These are phyloP conservation scores for Heliconius ethilla DNA, from an alignment of 2,888 invertebrate genomes.

Conservation along the genomic window DNA sequence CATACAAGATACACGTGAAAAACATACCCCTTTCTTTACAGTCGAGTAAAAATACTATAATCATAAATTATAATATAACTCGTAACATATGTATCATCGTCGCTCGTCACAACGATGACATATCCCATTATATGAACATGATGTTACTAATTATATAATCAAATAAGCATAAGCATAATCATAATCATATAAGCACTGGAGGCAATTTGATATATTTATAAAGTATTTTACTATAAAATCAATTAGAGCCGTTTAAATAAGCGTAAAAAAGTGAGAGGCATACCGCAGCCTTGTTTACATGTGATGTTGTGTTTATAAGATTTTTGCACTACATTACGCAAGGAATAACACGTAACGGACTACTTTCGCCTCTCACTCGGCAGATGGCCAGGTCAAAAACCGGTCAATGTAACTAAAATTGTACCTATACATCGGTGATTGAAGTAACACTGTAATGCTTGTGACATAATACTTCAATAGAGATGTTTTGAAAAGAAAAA, in stretches of 20 bases:
- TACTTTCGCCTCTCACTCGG: slow-evolving; percentile 68
- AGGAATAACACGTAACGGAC: slow-evolving; percentile 52
- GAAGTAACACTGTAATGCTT: slow-evolving; percentile 40
- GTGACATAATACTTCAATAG: slow-evolving; percentile 29
- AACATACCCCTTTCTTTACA: too few species aligned
- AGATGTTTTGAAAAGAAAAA: slow-evolving; percentile 4
- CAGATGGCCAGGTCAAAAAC: slow-evolving; percentile 56
- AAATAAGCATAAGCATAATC: not conserved
- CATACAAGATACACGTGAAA: too few species aligned
- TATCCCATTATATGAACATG: not conserved
- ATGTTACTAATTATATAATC: slow-evolving; percentile 6
- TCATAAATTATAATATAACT: too few species aligned
- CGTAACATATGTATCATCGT: not conserved
- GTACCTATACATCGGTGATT: slow-evolving; percentile 38
- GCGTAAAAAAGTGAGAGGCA: slow-evolving; percentile 38
- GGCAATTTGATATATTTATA: not conserved
- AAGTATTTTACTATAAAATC: slow-evolving; percentile 14
- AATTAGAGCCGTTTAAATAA: slow-evolving; percentile 10
- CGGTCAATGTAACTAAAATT: slow-evolving; percentile 45
- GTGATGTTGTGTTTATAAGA: slow-evolving; percentile 42
- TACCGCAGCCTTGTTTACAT: slow-evolving; percentile 39
- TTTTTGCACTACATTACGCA: slow-evolving; percentile 56
- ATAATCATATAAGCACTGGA: not conserved
- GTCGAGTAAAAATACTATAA: too few species aligned
- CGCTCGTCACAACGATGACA: not conserved